A percentile compares a stretch with the other conserved stretches of the same genome.
Conservation (phyloP, 2,797 vertebrate genomes). For the Brachymystax lenok region DNA sequence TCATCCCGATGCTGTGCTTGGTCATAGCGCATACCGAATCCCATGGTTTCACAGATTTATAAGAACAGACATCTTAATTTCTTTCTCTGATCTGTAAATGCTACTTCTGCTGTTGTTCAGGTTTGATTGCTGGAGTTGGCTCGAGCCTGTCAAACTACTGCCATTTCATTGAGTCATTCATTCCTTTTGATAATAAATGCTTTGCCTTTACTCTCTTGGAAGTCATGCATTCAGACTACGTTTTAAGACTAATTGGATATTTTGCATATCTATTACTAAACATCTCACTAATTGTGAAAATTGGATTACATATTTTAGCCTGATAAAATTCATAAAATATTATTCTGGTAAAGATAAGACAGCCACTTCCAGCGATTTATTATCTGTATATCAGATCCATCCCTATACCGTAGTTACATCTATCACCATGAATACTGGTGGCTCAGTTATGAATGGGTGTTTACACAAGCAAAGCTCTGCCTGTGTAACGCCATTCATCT, state of each 20-base stretch:
- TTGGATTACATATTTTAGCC: no score
- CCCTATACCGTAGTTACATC: not conserved
- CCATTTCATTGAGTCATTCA: slow-evolving; percentile 20
- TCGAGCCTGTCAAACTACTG: not conserved
- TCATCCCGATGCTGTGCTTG: slow-evolving; percentile 5
- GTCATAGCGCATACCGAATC: slow-evolving; percentile 13
- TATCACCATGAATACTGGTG: not conserved
- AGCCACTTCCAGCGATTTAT: not conserved
- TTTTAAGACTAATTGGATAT: not conserved
- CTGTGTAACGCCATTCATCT: no score
- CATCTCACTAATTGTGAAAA: not conserved
- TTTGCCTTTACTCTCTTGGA: not conserved
- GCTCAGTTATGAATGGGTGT: not conserved
- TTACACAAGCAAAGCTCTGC: not conserved
- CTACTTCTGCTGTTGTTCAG: slow-evolving; percentile 36
- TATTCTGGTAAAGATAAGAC: not conserved
- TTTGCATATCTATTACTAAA: not conserved
- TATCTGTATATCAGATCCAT: not conserved
- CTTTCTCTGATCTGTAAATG: not conserved
- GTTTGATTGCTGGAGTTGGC: slow-evolving; percentile 42
- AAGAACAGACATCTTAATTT: slow-evolving; percentile 21
- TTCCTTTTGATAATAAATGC: slow-evolving; percentile 16
- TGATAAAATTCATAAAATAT: no score
- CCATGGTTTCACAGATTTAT: slow-evolving; percentile 50
- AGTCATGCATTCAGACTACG: not conserved